These are phyloP conservation scores for Caenorhabditis sp. DNA, from an alignment of 2,888 invertebrate genomes.

Conservation along the genomic window DNA sequence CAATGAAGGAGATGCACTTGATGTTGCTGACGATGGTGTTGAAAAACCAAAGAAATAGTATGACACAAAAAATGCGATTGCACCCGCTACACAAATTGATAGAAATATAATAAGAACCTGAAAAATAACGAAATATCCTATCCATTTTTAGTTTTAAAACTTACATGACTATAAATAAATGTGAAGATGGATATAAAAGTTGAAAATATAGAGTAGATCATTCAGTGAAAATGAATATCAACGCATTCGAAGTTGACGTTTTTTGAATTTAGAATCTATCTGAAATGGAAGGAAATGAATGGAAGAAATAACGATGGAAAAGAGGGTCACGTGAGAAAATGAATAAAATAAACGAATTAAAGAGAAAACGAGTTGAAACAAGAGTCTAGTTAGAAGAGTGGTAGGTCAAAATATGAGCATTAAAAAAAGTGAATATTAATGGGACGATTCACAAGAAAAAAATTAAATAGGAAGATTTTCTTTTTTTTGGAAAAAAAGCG, in stretches of 20 bases:
- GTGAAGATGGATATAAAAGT: conserved; percentile 42
- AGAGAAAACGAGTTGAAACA: not conserved
- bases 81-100: conserved; percentile 34
- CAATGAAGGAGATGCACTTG: conserved; percentile 13
- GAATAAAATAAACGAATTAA: not conserved
- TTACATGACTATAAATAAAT: conserved; percentile 48
- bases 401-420: no score
- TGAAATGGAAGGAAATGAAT: no score
- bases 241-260: conserved; percentile 23
- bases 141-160: conserved; percentile 8
- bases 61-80: conserved; percentile 49
- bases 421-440: no score
- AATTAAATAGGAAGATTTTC: no score
- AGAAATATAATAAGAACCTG: conserved; percentile 45
- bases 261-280: no score
- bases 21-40: conserved; percentile 10
- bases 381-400: not conserved
- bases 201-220: conserved; percentile 49
- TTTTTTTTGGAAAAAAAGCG: no score
- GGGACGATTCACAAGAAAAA: no score
- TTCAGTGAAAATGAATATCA: conserved; percentile 15
- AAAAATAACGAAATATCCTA: not conserved
- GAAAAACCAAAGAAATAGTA: conserved; percentile 51
- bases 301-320: no score
- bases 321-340: not conserved